A percentile compares a stretch with the other conserved stretches of the same genome.
These are phyloP conservation scores for Phocoena phocoena DNA, from an alignment of 2,113 vertebrate genomes.

Conservation along the genomic window DNA sequence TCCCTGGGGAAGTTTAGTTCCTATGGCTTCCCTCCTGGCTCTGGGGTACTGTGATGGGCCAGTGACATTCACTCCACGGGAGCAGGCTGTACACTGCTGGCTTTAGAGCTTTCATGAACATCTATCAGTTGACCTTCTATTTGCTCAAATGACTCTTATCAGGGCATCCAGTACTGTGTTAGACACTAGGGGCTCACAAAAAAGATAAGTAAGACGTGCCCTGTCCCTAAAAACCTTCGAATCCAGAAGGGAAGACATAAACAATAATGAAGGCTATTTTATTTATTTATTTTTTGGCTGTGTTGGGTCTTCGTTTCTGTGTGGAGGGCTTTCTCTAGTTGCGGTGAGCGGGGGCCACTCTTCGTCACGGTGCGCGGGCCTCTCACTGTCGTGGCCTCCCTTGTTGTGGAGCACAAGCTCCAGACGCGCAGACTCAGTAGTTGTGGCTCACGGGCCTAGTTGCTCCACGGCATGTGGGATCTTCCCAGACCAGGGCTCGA, in stretches of 20 bases:
- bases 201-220: background rate
- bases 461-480: too few species aligned
- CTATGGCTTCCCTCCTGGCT: background rate
- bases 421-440: too few species aligned
- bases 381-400: too few species aligned
- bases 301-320: too few species aligned
- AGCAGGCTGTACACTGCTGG: background rate
- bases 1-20: background rate
- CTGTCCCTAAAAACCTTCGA: background rate
- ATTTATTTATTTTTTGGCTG: too few species aligned
- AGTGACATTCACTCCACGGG: background rate
- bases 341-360: too few species aligned
- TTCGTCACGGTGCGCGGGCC: too few species aligned
- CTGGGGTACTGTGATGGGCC: fast-evolving
- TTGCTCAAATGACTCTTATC: background rate
- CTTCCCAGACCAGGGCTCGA: too few species aligned
- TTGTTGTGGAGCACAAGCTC: too few species aligned
- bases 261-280: background rate
- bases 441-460: too few species aligned
- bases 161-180: background rate
- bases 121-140: background rate
- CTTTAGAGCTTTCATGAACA: background rate
- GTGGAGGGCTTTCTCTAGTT: too few species aligned
- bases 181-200: background rate
- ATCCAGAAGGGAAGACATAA: background rate